phyloP scores from a whole-genome alignment of 2,888 invertebrate genomes.

The Pristionchus fissidentatus region DNA sequence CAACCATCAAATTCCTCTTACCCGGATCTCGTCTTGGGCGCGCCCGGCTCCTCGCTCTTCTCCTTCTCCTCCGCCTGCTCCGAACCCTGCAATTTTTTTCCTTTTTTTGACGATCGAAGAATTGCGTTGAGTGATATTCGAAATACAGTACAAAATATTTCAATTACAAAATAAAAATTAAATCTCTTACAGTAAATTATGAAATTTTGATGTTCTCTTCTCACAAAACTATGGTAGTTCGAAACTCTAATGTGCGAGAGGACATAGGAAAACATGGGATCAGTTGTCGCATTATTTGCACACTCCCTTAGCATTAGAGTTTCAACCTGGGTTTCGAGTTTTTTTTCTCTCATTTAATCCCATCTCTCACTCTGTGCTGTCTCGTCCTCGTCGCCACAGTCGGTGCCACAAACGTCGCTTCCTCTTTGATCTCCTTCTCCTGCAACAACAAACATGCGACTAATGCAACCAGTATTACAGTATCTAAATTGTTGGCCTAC shows the following conservation, averaged over 20 bases:
- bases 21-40: constrained; percentile 13
- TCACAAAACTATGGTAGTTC: no score
- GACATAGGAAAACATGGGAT: no score
- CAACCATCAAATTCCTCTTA: background rate
- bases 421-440: constrained; percentile 29
- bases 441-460: background rate
- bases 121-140: no score
- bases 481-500: no score
- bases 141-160: no score
- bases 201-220: no score
- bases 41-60: constrained; percentile 23
- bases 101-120: no score
- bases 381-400: constrained; percentile 31
- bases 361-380: constrained; percentile 16
- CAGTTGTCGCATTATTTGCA: no score
- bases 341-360: background rate
- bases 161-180: no score
- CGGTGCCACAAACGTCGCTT: background rate
- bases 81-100: background rate
- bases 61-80: constrained; percentile 39
- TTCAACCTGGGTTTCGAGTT: background rate
- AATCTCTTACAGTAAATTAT: no score
- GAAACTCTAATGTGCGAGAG: no score
- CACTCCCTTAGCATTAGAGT: no score
- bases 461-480: background rate